phyloP scores from a whole-genome alignment of 2,113 vertebrate species.

The Enhydra lutris region DNA sequence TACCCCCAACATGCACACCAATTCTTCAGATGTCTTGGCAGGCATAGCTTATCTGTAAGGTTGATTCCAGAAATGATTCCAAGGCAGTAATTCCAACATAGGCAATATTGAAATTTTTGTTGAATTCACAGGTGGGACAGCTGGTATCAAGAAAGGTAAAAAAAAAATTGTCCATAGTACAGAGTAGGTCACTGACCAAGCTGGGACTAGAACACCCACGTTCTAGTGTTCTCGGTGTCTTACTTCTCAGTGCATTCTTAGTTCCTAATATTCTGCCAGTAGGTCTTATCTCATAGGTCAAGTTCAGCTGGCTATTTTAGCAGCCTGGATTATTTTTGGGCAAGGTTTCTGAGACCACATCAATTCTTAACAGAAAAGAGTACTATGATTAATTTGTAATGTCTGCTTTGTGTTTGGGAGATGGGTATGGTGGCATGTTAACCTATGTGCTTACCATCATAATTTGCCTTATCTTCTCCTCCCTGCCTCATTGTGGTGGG shows the following conservation, averaged over 20 bases:
- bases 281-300: not conserved
- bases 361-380: not conserved
- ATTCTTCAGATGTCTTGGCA: not conserved
- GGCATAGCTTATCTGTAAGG: not conserved
- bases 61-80: not conserved
- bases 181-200: not conserved
- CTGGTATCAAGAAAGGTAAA: not conserved
- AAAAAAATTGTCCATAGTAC: not conserved
- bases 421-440: not conserved
- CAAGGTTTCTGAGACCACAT: not conserved
- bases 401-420: rapidly evolving
- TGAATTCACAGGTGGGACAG: not conserved
- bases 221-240: not conserved
- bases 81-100: not conserved
- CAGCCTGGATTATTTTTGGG: not conserved
- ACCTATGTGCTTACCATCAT: not conserved
- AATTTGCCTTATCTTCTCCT: not conserved
- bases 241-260: not conserved
- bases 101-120: not conserved
- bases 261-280: not conserved
- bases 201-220: not conserved
- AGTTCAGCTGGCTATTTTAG: not conserved
- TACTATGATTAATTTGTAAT: not conserved
- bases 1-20: not conserved
- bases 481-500: not conserved